phyloP scores from a whole-genome alignment of 2,113 vertebrate genomes.

The Litocranius walleri region DNA sequence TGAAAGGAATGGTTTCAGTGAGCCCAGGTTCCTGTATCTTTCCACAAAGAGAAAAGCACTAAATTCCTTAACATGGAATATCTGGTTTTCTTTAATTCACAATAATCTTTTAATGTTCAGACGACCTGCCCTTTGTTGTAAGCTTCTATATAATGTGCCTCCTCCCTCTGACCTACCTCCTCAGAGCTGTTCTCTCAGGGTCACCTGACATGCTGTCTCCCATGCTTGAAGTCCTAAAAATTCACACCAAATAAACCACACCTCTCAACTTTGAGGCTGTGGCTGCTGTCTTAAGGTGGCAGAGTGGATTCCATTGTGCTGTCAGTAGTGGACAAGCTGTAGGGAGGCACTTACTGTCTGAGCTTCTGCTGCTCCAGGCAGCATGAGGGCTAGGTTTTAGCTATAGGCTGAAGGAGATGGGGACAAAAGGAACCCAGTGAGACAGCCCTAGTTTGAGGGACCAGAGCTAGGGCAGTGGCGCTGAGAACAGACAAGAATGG shows the following conservation, averaged over 20 bases:
- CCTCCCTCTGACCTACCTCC: not conserved
- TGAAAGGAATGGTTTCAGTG: not conserved
- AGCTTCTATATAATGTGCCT: not conserved
- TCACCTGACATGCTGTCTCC: not conserved
- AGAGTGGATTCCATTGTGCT: not conserved
- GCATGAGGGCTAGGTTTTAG: fast-evolving
- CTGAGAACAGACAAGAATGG: not conserved
- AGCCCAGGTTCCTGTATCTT: not conserved
- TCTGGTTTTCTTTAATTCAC: not conserved
- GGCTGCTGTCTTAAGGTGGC: not conserved
- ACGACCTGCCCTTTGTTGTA: fast-evolving
- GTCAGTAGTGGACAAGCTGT: not conserved
- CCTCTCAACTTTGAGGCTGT: not conserved
- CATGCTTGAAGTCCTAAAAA: not conserved
- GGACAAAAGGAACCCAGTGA: not conserved
- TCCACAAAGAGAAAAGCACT: not conserved
- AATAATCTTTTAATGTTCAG: not conserved
- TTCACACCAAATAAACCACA: not conserved
- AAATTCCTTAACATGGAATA: not conserved
- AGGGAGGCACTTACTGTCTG: not conserved
- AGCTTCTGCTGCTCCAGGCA: not conserved
- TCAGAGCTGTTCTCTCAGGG: not conserved
- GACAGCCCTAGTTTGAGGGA: not conserved
- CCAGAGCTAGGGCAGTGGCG: not conserved
- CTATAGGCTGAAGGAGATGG: not conserved